Conservation (phyloP, 2,113 vertebrate genomes). For the Hyperoodon ampullatus region DNA sequence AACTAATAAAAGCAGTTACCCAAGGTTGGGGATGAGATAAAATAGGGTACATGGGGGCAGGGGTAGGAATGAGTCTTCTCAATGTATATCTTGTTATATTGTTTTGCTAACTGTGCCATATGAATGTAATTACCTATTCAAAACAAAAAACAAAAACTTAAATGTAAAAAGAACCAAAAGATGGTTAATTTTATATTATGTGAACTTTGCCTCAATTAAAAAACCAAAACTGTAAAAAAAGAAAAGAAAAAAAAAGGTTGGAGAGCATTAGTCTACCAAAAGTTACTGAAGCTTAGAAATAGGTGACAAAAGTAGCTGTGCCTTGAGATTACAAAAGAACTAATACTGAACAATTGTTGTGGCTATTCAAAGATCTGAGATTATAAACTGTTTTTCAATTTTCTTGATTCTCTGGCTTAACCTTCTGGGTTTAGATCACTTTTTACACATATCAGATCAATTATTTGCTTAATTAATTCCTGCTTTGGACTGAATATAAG, state of each 20-base stretch:
- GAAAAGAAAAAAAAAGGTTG: background rate
- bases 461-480: background rate
- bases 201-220: background rate
- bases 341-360: background rate
- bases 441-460: background rate
- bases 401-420: conserved; percentile 33
- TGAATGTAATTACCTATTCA: conserved; percentile 3
- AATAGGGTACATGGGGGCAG: background rate
- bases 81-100: background rate
- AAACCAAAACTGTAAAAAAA: background rate
- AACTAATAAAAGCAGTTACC: background rate
- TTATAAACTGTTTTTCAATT: conserved; percentile 6
- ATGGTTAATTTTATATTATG: background rate
- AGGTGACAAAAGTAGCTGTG: background rate
- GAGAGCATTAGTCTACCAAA: background rate
- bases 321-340: background rate
- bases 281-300: background rate
- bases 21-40: background rate
- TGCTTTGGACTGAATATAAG: background rate
- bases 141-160: conserved; percentile 32
- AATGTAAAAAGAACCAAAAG: background rate
- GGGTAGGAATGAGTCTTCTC: background rate
- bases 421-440: background rate
- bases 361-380: background rate
- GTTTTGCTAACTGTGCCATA: background rate